Base-by-base conservation (phyloP, 2,113 vertebrate species). In the Ancistrus triradiatus region DNA sequence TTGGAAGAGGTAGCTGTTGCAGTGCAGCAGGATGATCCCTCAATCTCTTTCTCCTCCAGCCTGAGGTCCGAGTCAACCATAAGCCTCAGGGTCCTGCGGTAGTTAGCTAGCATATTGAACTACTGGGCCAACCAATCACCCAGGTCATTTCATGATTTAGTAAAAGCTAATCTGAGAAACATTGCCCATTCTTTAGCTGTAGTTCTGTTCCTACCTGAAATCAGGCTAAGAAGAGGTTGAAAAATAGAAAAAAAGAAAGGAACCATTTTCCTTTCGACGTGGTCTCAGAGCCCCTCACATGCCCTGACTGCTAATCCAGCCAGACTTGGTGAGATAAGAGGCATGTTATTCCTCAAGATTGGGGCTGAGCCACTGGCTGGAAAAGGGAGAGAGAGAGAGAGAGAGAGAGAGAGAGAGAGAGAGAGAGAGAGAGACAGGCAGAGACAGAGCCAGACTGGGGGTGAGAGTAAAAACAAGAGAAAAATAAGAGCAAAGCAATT, bases 331-430 rank as follows among this genome's bases (percentile, higher is more conserved):
- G 3, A 40, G 47, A 50, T 50, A 27, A 62, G 35, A 7, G 11
- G 3, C 1, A 10, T 49, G 59, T 51, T 42, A 38, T 48, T 48
- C 58, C 15, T 60, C n/a, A 19, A 60, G 17, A 46, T 33, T 14
- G 14, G 56, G 7, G 10, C 7, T 31, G 27, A 35, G 31, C 17
- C 28, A 25, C 33, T 24, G 13, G 3, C 6, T 10, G 25, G 14
- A 13, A 14, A 15, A 56, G 10, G 19, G 14, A 50, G 25, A 49
- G 33, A 59, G n/a, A 58, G 22, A 43, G 15, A 63, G 24, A 10
- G 25, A 19, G 22, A n/a, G 17, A 37, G 7, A 19, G 55, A 59
- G 19, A 7, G 43, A 56, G 11, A 55, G 50, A 46, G n/a, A 22
- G 27, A 44, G 21, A 24, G 43, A 15, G 11, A 17, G n/a, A 2